Evolutionary conservation across 30 jellyfish, hydroid and myxozoan species (phyloP), one percentile per base, ranked within the genome.

Genomic region (Aurelia aurita complex sp. Pacific): DNA sequence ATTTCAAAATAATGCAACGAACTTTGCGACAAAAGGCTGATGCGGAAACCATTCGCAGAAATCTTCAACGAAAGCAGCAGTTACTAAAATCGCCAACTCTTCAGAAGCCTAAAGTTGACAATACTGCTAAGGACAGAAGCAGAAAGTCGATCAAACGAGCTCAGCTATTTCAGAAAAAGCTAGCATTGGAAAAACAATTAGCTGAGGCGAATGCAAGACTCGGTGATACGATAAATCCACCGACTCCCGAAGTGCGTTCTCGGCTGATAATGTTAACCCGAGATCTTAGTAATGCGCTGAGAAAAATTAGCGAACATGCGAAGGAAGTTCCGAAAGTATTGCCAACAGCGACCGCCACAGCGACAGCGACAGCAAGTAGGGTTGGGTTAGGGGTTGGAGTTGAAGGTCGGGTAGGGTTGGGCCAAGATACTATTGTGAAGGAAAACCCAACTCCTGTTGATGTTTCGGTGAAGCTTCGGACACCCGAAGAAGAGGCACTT

Each of bases 141-240:
- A 80, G 83, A 55, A 82, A 96, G 53, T 96, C 98, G 46, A 57
- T 93, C n/a, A 93, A 93, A 67, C 88, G 91, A 43, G 98, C 98
- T 38, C 98, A 93, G 69, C 79, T 87, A 13, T 67, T 82, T 34
- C 98, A 93, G 77, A 92, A 91, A 38, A 92, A 92, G 53, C 67
- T 69, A 50, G 74, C 76, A 76, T 68, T 75, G n/a, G 98, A 87
- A 50, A 93, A 82, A 55, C 98, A 93, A 64, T 79, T 93, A 51
- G 73, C 81, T 46, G 98, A 93, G 40, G 91, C 94, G 32, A 93
- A 88, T 64, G 92, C 97, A 57, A 85, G 83, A 80, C 82, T 93
- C 7, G 94, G 66, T 19, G 96, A 88, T 43, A 90, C 91, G 50
- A 8, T 68, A 50, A 42, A 66, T 7, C 86, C 92, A 69, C 52